phyloP scores from a whole-genome alignment of 1,140 invertebrate genomes.

The Odontomachus brunneus region DNA sequence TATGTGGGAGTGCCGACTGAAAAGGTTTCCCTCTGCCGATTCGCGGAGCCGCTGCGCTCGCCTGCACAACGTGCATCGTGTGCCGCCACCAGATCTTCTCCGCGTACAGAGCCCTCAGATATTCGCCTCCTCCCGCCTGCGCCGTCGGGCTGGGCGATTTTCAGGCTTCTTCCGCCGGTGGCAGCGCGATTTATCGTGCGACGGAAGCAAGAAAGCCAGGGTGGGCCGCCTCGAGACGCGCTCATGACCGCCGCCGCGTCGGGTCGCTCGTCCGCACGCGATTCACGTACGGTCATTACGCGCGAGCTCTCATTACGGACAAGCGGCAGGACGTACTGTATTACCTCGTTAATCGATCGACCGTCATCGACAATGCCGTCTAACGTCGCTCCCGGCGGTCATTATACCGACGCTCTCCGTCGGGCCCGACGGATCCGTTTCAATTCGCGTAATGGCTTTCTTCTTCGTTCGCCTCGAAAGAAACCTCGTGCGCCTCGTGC shows the following conservation, averaged over 20 bases:
- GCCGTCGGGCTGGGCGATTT: slow-evolving; percentile 40
- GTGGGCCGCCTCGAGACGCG: background rate
- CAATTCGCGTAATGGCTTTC: slow-evolving; percentile 22
- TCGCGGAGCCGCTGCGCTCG: slow-evolving; percentile 37
- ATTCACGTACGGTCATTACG: slow-evolving; percentile 57
- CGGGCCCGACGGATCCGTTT: background rate
- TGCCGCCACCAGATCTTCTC: no score
- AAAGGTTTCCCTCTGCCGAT: slow-evolving; percentile 73
- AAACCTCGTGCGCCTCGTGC: slow-evolving; percentile 22
- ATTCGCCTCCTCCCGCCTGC: no score
- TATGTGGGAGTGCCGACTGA: slow-evolving; percentile 68
- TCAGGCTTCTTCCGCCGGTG: slow-evolving; percentile 11
- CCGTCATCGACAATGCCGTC: slow-evolving; percentile 10
- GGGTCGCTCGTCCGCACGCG: slow-evolving; percentile 2
- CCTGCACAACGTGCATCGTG: background rate
- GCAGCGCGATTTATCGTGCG: slow-evolving; percentile 39
- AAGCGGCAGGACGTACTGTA: slow-evolving; percentile 54
- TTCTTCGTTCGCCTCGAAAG: background rate
- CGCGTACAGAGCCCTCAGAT: no score
- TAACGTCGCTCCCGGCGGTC: background rate
- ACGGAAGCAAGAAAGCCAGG: slow-evolving; percentile 6
- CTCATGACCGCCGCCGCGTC: no score
- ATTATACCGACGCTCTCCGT: slow-evolving; percentile 22
- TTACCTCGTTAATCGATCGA: slow-evolving; percentile 59
- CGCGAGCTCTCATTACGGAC: slow-evolving; percentile 58